These are phyloP conservation scores for Chromis chromis DNA, from an alignment of 2,797 vertebrate genomes.

Conservation along the genomic window DNA sequence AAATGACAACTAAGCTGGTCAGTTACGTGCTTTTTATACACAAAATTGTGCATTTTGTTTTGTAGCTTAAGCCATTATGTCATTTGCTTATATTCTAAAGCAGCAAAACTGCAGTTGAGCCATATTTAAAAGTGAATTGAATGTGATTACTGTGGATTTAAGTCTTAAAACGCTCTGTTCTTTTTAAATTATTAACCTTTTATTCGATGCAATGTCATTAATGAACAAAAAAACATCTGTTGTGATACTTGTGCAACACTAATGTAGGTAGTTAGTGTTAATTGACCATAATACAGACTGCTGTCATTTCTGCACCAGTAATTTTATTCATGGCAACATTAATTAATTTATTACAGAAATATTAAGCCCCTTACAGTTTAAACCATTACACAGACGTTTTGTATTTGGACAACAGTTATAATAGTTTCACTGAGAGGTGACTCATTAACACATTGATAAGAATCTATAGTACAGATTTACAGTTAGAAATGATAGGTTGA, in stretches of 20 bases:
- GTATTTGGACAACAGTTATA: conserved; percentile 12
- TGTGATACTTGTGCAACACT: conserved; percentile 22
- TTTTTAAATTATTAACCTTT: not conserved
- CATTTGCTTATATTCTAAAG: conserved; percentile 2
- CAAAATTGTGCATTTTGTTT: conserved; percentile 22
- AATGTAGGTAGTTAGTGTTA: conserved; percentile 5
- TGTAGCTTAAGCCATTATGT: conserved; percentile 12
- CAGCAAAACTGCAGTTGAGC: conserved; percentile 18
- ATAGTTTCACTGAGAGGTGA: conserved; percentile 25
- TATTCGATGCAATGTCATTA: conserved; percentile 19
- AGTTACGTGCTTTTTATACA: conserved; percentile 17
- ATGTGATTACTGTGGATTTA: conserved; percentile 32
- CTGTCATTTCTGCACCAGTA: conserved; percentile 18
- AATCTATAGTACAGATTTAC: conserved; percentile 38
- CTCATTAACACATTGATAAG: conserved; percentile 18
- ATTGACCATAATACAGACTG: conserved; percentile 10
- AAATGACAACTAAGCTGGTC: conserved; percentile 3
- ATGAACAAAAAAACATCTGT: conserved; percentile 35
- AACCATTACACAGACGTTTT: conserved; percentile 19
- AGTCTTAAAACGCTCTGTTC: not conserved
- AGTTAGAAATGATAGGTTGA: conserved; percentile 22
- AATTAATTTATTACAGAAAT: conserved; percentile 39
- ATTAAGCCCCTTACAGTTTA: conserved; percentile 28
- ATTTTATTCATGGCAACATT: conserved; percentile 43
- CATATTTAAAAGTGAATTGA: conserved; percentile 38